Evolutionary conservation across 1,140 invertebrate species (phyloP), one percentile per base, ranked within the genome.

Genomic region (Ceratoteleas bidentatus): DNA sequence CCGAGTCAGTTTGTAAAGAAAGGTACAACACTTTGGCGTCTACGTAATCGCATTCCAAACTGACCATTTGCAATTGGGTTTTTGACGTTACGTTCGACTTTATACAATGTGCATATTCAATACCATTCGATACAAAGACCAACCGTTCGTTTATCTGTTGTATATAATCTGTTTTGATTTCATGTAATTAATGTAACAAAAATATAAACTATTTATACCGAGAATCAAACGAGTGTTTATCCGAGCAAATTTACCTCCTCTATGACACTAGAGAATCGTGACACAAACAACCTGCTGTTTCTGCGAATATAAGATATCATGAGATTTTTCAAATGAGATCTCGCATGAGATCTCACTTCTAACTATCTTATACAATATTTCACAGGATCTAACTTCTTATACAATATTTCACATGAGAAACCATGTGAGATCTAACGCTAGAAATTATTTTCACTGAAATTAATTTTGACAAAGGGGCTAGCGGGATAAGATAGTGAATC

Each of bases 161-260:
- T 81, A 81, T 69, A 81, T 81, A 81, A 81, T 81, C 69, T 74
- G 69, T 80, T 80, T 68, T 80, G 2, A 74, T 69, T 81, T 74
- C 65, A 74, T 81, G 77, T 81, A 81, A 81, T 81, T 81, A 81
- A 81, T 81, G 77, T 81, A 81, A 74, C 65, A 81, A 81, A 78
- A 81, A 81, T 81, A 81, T 75, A 81, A 81, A 69, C 64, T 81
- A 81, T 81, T 81, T 81, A 81, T 81, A 81, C 52, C 70, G 70
- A 75, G 50, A 69, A 61, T 5, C 15, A 80, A 73, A 65, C 7
- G 57, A 69, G 65, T 80, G 53, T 81, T 72, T 82, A 36, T n/a
- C 33, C 38, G 68, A 82, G 73, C 68, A 82, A 82, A 76, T 73
- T 82, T 77, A 82, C 73, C 38, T 82, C 73, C 66, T 82, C 61